Base-by-base conservation (phyloP, 2,113 vertebrate species). In the Oncorhynchus nerka region DNA sequence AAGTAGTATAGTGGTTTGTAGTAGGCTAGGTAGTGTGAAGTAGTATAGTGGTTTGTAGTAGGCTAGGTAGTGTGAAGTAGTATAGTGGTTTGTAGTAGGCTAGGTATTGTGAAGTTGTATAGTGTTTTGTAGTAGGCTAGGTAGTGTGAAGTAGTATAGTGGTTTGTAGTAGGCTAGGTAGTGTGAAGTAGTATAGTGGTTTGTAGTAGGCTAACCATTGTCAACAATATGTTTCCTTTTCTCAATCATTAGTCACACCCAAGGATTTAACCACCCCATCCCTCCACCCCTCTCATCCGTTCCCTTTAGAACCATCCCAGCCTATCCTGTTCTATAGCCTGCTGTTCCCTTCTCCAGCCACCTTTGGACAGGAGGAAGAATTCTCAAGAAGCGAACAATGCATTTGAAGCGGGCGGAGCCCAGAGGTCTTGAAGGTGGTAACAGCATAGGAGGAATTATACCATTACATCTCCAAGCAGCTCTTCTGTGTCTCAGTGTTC, bases 181-280 rank as follows among this genome's bases (percentile, higher is more conserved):
- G 30, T 32, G 30, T 32, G 30, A 32, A 32, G 30, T 32, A 5
- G 4, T 32, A 32, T 5, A 5, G 30, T 32, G 30, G 30, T 32
- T 32, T 32, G 30, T 32, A 30, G 30, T 30, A 32, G 4, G 30
- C 30, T 32, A 32, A 94, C 95, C 94, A 95, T 95, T 94, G 93
- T 94, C 94, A 95, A 95, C 95, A 95, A 95, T 94, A 95, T 95
- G 95, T 95, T 95, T 94, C 93, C 94, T 95, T 93, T 93, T 92
- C 85, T 90, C 92, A 8, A 22, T 11, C 59, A n/a, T 24, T 24
- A 19, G 51, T 55, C 51, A 4, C 16, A 19, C 51, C 51, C 51
- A 55, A 55, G 15, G 51, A n/a, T 26, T 11, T 11, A n/a, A 11
- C 61, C 8, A 4, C 8, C 61, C 61, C 9, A 3, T n/a, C 24